Percentiles rank a stretch among this genome's conserved stretches.
Evolutionary conservation across 2,797 vertebrate species (phyloP).

Genomic region (Aphelocoma californica): DNA sequence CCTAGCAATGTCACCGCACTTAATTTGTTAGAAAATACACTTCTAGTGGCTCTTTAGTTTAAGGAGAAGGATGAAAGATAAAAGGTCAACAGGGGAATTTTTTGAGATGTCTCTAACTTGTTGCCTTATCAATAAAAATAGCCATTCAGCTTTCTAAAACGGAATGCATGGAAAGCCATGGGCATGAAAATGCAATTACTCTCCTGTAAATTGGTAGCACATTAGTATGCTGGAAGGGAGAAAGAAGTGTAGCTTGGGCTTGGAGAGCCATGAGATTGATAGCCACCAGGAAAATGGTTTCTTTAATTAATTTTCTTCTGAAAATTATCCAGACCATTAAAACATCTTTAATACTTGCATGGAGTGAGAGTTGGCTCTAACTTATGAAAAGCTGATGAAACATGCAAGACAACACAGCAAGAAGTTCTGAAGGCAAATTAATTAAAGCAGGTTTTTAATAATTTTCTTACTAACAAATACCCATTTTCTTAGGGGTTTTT

Average conservation of each 20-base stretch:
- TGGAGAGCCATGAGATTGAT: conserved; percentile 61
- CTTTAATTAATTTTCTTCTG: conserved; percentile 67
- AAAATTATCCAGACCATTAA: conserved; percentile 51
- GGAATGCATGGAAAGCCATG: conserved; percentile 19
- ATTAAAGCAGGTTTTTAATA: conserved; percentile 5
- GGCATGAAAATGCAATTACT: conserved; percentile 60
- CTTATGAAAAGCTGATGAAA: conserved; percentile 7
- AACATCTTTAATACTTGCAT: conserved; percentile 31
- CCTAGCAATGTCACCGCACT: conserved; percentile 34
- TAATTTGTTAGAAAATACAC: conserved; percentile 27
- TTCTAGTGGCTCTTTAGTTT: not conserved
- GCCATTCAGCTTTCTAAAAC: conserved; percentile 1
- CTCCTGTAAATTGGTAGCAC: conserved; percentile 19
- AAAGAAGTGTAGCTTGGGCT: conserved; percentile 1
- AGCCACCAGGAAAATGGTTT: conserved; percentile 59
- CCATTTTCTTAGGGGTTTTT: not conserved
- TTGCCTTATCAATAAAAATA: conserved; percentile 54
- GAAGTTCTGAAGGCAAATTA: conserved; percentile 9
- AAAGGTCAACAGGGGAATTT: conserved; percentile 33
- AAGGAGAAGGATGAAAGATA: not conserved
- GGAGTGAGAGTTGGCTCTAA: not conserved
- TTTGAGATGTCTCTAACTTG: conserved; percentile 8
- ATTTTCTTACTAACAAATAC: conserved; percentile 6
- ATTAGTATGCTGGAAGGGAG: conserved; percentile 61
- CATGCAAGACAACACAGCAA: not conserved